A percentile compares a stretch with the other conserved stretches of the same genome.
phyloP scores from a whole-genome alignment of 1,140 invertebrate species.

The Potamilus streckersoni region DNA sequence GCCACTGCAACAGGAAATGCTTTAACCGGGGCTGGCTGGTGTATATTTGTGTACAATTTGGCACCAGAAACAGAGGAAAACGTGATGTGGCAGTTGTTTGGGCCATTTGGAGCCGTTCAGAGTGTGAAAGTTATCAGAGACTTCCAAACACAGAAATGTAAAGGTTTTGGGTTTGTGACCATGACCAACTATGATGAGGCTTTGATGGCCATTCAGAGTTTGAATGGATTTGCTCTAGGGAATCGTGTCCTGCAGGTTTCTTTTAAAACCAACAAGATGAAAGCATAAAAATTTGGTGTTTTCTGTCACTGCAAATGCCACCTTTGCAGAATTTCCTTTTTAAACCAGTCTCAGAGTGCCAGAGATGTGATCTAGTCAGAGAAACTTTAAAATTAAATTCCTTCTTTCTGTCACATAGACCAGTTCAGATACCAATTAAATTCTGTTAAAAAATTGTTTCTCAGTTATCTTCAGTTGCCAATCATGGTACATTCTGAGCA shows the following conservation, averaged over 20 bases:
- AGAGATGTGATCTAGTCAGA: too few species aligned
- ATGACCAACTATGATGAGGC: constrained; percentile 99
- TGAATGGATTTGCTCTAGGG: constrained; percentile 97
- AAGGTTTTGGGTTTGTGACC: constrained; percentile 99
- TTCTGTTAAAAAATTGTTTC: too few species aligned
- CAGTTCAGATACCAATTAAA: too few species aligned
- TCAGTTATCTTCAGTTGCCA: too few species aligned
- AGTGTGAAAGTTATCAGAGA: constrained; percentile 96
- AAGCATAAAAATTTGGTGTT: neutral
- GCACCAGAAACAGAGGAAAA: constrained; percentile 99
- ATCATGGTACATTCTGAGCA: too few species aligned
- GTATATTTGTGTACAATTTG: constrained; percentile 99
- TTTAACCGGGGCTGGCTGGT: constrained; percentile 77
- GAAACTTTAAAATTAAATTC: too few species aligned
- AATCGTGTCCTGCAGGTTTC: constrained; percentile 98
- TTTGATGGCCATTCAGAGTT: constrained; percentile 94
- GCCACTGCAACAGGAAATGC: constrained; percentile 48
- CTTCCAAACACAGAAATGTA: constrained; percentile 98
- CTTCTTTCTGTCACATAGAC: too few species aligned
- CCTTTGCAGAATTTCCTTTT: too few species aligned
- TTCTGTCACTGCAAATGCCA: too few species aligned
- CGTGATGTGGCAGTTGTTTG: constrained; percentile 98
- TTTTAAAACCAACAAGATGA: constrained; percentile 75
- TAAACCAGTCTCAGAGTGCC: too few species aligned
- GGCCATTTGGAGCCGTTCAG: constrained; percentile 98